Percentiles rank a stretch among this genome's conserved stretches.
phyloP scores from a whole-genome alignment of 2,888 invertebrate species.

The Argyresthia goedartella region DNA sequence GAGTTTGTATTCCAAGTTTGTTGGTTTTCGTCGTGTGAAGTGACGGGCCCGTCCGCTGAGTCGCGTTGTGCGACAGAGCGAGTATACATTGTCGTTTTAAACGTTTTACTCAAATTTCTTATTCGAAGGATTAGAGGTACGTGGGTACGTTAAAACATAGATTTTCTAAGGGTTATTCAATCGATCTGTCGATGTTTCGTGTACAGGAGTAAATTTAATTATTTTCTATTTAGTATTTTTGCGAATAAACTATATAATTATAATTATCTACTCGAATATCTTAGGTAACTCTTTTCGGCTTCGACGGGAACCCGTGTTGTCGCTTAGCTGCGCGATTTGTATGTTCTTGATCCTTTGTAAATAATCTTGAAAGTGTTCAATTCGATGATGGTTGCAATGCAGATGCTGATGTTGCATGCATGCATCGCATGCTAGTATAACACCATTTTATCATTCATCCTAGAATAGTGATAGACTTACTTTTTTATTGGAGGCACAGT shows the following conservation, averaged over 20 bases:
- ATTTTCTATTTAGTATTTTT: conserved; percentile 34
- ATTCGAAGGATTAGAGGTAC: conserved; percentile 30
- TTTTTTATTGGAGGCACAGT: conserved; percentile 4
- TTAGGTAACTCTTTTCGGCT: conserved; percentile 25
- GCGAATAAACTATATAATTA: conserved; percentile 9
- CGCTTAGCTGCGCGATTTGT: conserved; percentile 18
- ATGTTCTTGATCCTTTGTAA: conserved; percentile 29
- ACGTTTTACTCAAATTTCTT: conserved; percentile 47
- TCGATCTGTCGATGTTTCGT: conserved; percentile 37
- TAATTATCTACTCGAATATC: conserved; percentile 68
- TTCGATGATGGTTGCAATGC: conserved; percentile 62
- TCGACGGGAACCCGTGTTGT: conserved; percentile 32
- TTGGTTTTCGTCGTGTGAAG: not conserved
- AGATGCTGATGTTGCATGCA: conserved; percentile 61
- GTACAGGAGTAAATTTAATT: conserved; percentile 34
- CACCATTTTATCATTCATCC: conserved; percentile 6
- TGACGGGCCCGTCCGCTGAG: not conserved
- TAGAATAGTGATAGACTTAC: conserved; percentile 2
- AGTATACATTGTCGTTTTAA: conserved; percentile 53
- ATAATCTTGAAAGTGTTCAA: conserved; percentile 65
- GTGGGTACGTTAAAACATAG: conserved; percentile 32
- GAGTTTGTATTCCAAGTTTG: too few relatives aligned
- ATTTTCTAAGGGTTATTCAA: conserved; percentile 39
- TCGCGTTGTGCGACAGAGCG: conserved; percentile 22
- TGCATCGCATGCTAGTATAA: conserved; percentile 53